These are phyloP conservation scores for Condylura cristata DNA, from an alignment of 2,113 vertebrate species.

Conservation along the genomic window DNA sequence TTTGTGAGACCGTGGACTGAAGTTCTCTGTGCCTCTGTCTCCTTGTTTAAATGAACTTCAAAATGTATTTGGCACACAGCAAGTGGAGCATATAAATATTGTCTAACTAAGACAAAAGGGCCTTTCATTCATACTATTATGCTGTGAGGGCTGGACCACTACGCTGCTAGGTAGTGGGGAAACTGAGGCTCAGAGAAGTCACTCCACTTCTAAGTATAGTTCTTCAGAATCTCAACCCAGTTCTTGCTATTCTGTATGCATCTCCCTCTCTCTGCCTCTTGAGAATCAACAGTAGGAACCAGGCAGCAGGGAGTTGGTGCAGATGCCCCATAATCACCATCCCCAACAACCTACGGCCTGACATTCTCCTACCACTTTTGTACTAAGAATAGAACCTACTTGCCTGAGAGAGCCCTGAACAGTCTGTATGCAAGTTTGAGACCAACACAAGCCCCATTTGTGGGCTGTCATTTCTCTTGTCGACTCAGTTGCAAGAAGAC, in stretches of 20 bases:
- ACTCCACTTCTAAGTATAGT: not conserved
- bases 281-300: fast-evolving
- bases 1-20: not conserved
- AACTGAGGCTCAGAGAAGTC: not conserved
- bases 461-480: not conserved
- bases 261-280: not conserved
- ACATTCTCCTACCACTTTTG: not conserved
- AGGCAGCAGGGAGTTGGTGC: fast-evolving
- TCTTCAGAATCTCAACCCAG: not conserved
- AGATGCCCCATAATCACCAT: not conserved
- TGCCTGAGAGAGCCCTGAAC: not conserved
- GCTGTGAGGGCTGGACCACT: not conserved
- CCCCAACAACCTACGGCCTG: not conserved
- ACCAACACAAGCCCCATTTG: fast-evolving
- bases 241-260: not conserved
- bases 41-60: not conserved
- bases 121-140: not conserved
- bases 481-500: fast-evolving
- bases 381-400: not conserved
- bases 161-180: not conserved
- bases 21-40: not conserved
- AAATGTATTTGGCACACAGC: not conserved
- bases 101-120: not conserved
- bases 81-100: not conserved
- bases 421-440: not conserved